Evolutionary conservation across 2,888 invertebrate species (phyloP).

Genomic region (Baronia brevicornis): DNA sequence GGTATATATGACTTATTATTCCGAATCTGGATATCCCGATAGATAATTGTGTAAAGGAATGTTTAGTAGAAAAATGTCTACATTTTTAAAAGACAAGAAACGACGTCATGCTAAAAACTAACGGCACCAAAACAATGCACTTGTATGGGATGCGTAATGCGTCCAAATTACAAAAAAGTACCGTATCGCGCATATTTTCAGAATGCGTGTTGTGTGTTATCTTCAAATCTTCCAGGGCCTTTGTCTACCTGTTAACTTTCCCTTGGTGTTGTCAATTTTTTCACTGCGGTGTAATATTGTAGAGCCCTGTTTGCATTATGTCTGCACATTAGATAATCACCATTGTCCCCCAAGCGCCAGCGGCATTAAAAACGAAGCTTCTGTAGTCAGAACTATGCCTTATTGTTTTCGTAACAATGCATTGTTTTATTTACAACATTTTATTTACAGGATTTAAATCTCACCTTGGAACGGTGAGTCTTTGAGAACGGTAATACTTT

Average conservation of each 20-base stretch:
- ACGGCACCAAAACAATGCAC: constrained; percentile 21
- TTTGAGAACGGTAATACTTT: no score
- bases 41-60: no score
- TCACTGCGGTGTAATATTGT: constrained; percentile 41
- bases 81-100: constrained; percentile 10
- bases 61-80: neutral
- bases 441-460: constrained; percentile 21
- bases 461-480: constrained; percentile 18
- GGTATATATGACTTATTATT: no score
- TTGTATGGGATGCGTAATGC: constrained; percentile 24
- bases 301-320: constrained; percentile 50
- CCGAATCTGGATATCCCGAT: no score
- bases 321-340: constrained; percentile 47
- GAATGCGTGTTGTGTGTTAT: constrained; percentile 47
- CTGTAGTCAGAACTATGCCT: constrained; percentile 40
- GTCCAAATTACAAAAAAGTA: constrained; percentile 35
- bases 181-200: constrained; percentile 45
- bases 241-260: constrained; percentile 60
- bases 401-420: constrained; percentile 29
- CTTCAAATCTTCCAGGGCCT: constrained; percentile 32
- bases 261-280: constrained; percentile 47
- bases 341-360: constrained; percentile 54
- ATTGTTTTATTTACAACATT: constrained; percentile 27
- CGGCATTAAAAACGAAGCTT: constrained; percentile 43
- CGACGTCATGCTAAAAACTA: constrained; percentile 20